A percentile compares a stretch with the other conserved stretches of the same genome.
Conservation (phyloP, 2,113 vertebrate species). For the Psittacula cyanocephala region DNA sequence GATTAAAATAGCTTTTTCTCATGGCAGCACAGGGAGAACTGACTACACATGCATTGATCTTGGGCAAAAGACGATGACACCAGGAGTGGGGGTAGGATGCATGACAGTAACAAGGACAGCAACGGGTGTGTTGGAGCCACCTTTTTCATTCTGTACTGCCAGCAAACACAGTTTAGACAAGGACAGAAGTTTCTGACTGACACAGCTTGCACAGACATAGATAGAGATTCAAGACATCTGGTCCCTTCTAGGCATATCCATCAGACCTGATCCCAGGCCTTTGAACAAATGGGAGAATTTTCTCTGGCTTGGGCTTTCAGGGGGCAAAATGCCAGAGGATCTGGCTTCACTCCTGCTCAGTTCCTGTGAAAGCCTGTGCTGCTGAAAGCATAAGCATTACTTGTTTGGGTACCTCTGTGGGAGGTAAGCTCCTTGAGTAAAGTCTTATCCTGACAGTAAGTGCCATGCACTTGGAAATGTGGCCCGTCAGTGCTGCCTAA, state of each 20-base stretch:
- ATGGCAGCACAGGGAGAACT: neutral
- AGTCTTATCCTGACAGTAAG: neutral
- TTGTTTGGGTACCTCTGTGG: neutral
- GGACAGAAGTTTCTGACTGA: neutral
- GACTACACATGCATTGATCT: neutral
- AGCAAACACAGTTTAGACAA: neutral
- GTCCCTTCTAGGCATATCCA: neutral
- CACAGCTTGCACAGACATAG: neutral
- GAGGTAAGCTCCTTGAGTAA: neutral
- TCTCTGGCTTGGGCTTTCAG: neutral
- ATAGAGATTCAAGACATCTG: neutral
- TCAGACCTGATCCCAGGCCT: neutral
- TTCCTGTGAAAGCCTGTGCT: neutral
- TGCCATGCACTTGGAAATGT: neutral
- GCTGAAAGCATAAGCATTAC: neutral
- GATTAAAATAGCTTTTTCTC: conserved; percentile 35
- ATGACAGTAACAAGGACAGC: neutral
- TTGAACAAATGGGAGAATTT: neutral
- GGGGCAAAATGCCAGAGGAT: neutral
- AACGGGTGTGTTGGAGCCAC: neutral
- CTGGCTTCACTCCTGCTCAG: neutral
- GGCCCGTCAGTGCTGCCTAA: neutral
- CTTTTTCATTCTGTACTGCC: neutral
- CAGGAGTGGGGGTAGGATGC: neutral
- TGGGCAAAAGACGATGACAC: neutral